Percentiles rank a stretch among this genome's conserved stretches.
These are phyloP conservation scores for Cantharis nigra DNA, from an alignment of 2,888 invertebrate species.

Conservation along the genomic window DNA sequence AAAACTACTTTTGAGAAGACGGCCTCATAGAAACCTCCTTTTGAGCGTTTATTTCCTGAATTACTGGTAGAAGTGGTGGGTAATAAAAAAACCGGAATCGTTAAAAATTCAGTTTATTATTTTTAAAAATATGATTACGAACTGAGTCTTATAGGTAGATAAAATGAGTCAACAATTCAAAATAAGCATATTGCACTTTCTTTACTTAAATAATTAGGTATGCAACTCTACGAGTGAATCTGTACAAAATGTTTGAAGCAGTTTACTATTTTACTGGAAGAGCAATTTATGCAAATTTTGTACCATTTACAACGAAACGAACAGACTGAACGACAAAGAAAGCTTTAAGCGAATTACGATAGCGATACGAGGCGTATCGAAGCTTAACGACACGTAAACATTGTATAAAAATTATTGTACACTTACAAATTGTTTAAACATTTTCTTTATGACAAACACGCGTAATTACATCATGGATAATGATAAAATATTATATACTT, in stretches of 20 bases:
- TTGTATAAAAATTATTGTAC: constrained; percentile 29
- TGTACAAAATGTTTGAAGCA: background rate
- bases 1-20: too few relatives aligned
- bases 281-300: background rate
- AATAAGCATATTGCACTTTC: background rate
- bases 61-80: too few relatives aligned
- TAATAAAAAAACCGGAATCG: background rate
- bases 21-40: too few relatives aligned
- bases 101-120: background rate
- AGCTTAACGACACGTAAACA: constrained; percentile 12
- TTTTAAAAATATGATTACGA: background rate
- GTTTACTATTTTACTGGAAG: background rate
- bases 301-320: background rate
- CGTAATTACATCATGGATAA: constrained; percentile 13
- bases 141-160: background rate
- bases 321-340: background rate
- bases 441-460: constrained; percentile 12
- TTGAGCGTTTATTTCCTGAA: too few relatives aligned
- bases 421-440: constrained; percentile 23
- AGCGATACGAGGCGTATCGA: background rate
- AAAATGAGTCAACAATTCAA: background rate
- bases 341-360: background rate
- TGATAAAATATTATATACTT: constrained; percentile 21
- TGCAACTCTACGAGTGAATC: background rate
- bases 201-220: background rate